A percentile compares a stretch with the other conserved stretches of the same genome.
These are phyloP conservation scores for Nematostella vectensis DNA, from an alignment of 92 coral and sea anemone genomes.

Conservation along the genomic window DNA sequence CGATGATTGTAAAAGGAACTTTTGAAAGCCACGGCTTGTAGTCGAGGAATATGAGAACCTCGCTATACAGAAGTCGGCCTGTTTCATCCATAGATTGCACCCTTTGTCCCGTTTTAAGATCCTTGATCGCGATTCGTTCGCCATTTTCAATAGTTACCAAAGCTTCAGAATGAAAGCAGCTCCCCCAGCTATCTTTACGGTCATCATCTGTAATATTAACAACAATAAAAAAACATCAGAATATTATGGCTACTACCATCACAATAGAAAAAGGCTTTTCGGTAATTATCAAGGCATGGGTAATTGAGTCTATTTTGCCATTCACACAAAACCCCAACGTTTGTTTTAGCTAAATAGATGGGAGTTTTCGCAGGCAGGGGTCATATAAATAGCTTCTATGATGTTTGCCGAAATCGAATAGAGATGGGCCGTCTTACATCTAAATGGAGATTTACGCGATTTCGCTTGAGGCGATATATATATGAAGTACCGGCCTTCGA, in stretches of 20 bases:
- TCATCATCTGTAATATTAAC: slow-evolving; percentile 36
- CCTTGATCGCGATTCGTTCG: slow-evolving; percentile 32
- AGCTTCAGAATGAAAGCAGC: slow-evolving; percentile 77
- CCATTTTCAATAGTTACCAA: slow-evolving; percentile 61
- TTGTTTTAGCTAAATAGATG: slow-evolving; percentile 47
- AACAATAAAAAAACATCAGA: too few relatives aligned
- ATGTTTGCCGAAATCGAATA: slow-evolving; percentile 22
- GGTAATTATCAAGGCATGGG: slow-evolving; percentile 40
- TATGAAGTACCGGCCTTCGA: too few relatives aligned
- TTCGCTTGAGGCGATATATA: slow-evolving; percentile 30
- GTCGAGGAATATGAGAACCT: slow-evolving; percentile 83
- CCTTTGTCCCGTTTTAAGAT: slow-evolving; percentile 69
- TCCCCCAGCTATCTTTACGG: slow-evolving; percentile 14
- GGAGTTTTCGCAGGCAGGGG: slow-evolving; percentile 48
- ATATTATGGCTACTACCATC: too few relatives aligned
- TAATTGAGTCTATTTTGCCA: slow-evolving; percentile 30
- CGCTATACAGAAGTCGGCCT: slow-evolving; percentile 66
- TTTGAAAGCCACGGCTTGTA: slow-evolving; percentile 50
- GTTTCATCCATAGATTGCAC: slow-evolving; percentile 55
- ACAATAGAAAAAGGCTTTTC: slow-evolving; percentile 15
- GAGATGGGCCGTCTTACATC: not conserved
- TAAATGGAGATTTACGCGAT: slow-evolving; percentile 5
- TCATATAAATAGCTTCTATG: slow-evolving; percentile 32
- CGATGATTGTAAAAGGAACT: slow-evolving; percentile 50
- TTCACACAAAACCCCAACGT: slow-evolving; percentile 27